Conservation (phyloP, 1,140 invertebrate genomes). For the Anthonomus grandis region DNA sequence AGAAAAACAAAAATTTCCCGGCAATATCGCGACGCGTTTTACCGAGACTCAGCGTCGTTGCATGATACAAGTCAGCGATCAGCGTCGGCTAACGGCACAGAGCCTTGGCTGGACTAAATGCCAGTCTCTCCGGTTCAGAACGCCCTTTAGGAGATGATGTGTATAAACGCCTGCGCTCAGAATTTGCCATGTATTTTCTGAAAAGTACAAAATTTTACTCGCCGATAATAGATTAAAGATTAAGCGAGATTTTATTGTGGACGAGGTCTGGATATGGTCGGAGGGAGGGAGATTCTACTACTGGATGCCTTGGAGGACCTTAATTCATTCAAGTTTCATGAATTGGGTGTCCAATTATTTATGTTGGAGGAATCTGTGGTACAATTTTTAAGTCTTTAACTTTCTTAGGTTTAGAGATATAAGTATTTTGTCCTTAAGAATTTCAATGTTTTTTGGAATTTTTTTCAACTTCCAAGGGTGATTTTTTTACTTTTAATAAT, state of each 20-base stretch:
- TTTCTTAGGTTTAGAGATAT: no score
- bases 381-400: no score
- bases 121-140: constrained; percentile 19
- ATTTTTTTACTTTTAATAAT: no score
- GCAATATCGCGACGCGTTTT: no score
- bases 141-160: constrained; percentile 24
- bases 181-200: constrained; percentile 26
- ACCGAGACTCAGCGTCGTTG: no score
- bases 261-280: constrained; percentile 2
- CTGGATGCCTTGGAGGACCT: neutral
- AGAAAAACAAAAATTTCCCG: no score
- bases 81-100: neutral
- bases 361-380: no score
- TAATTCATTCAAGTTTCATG: no score
- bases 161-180: constrained; percentile 26
- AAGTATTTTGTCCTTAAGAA: no score
- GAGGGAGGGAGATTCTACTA: neutral
- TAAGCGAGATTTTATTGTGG: constrained; percentile 30
- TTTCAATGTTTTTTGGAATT: no score
- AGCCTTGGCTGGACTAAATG: constrained; percentile 20
- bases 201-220: constrained; percentile 26
- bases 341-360: no score
- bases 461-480: no score
- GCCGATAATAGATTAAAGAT: constrained; percentile 30
- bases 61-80: neutral